Percentiles rank a stretch among this genome's conserved stretches.
These are phyloP conservation scores for Tauraco hartlaubi DNA, from an alignment of 2,797 vertebrate genomes.

Conservation along the genomic window DNA sequence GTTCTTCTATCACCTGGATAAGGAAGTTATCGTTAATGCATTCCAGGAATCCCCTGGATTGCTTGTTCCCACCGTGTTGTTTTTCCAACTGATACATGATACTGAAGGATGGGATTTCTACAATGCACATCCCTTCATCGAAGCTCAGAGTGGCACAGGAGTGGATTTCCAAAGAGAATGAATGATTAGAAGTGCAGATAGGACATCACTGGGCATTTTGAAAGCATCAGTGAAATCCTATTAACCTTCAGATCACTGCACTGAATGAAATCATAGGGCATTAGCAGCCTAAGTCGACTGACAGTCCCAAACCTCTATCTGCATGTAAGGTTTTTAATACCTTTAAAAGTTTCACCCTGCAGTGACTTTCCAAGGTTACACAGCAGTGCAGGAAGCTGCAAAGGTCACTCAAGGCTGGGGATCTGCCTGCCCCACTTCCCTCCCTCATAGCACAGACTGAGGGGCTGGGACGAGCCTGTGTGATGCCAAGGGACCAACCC, in stretches of 20 bases:
- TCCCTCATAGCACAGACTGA: background rate
- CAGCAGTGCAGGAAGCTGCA: background rate
- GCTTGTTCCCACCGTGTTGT: too few species aligned
- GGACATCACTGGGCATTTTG: background rate
- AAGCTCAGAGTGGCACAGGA: background rate
- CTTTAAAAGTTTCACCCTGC: background rate
- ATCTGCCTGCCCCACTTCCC: background rate
- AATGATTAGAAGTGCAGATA: background rate
- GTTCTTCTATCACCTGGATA: too few species aligned
- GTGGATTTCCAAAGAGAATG: background rate
- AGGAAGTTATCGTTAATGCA: too few species aligned
- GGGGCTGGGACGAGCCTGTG: background rate
- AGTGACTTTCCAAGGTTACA: background rate
- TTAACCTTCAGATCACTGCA: background rate
- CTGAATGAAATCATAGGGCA: background rate
- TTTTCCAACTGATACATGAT: too few species aligned
- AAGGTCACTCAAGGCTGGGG: background rate
- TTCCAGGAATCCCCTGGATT: too few species aligned
- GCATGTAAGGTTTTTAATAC: fast-evolving
- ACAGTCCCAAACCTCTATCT: background rate
- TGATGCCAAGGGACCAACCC: background rate
- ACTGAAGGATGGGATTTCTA: background rate
- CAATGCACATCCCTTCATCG: background rate
- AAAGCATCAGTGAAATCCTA: background rate
- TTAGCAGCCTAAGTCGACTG: background rate